Conservation (phyloP, 2,797 vertebrate species). For the Enteromius mattozi region DNA sequence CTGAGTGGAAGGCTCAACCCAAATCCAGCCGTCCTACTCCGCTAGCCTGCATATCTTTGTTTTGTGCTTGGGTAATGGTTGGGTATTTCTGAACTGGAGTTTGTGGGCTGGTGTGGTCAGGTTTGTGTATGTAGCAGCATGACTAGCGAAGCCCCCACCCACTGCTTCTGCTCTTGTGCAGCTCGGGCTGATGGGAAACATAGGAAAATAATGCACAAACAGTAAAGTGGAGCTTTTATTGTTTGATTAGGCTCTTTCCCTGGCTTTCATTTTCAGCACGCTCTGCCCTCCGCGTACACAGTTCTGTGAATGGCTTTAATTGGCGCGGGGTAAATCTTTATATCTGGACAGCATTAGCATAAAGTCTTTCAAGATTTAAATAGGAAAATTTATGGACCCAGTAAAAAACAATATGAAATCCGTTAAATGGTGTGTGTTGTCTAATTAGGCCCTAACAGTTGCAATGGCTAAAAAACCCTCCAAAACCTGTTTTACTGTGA, state of each 20-base stretch:
- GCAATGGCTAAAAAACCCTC: not conserved
- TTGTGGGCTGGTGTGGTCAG: slow-evolving; percentile 42
- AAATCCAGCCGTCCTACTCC: slow-evolving; percentile 36
- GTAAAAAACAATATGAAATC: slow-evolving; percentile 60
- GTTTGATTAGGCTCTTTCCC: slow-evolving; percentile 56
- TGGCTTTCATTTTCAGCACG: slow-evolving; percentile 50
- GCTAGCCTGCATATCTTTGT: slow-evolving; percentile 27
- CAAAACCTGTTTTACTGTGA: slow-evolving; percentile 47
- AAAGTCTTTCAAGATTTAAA: slow-evolving; percentile 66
- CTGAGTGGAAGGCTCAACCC: slow-evolving; percentile 28
- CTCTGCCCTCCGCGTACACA: slow-evolving; percentile 17
- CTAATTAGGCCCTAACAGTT: slow-evolving; percentile 56
- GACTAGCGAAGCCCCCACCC: slow-evolving; percentile 29
- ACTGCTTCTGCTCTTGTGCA: slow-evolving; percentile 36
- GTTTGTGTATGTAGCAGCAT: slow-evolving; percentile 26
- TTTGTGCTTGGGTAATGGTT: slow-evolving; percentile 15
- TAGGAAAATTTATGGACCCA: slow-evolving; percentile 54
- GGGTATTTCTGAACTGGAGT: slow-evolving; percentile 27
- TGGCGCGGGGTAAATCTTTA: slow-evolving; percentile 59
- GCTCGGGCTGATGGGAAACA: slow-evolving; percentile 35
- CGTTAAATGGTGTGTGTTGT: slow-evolving; percentile 55
- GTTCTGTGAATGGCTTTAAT: slow-evolving; percentile 60
- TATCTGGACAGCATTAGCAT: slow-evolving; percentile 57
- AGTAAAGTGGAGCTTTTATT: slow-evolving; percentile 62
- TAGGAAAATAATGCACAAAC: slow-evolving; percentile 53